phyloP scores from a whole-genome alignment of 2,888 invertebrate species.

The Drosophila atroscutellata region DNA sequence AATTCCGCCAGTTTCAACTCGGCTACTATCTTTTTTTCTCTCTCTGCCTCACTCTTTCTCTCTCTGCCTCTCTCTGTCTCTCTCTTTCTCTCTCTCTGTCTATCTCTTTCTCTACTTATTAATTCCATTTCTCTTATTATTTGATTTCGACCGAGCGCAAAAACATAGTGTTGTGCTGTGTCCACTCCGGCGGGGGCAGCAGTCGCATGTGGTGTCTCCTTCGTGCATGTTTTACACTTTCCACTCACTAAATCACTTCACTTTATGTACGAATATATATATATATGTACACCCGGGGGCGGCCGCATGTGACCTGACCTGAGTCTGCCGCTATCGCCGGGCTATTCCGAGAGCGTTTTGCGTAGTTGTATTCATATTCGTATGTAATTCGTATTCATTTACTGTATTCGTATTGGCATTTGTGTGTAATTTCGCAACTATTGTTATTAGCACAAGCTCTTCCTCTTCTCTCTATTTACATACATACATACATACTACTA shows the following conservation, averaged over 20 bases:
- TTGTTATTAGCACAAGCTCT: slow-evolving; percentile 64
- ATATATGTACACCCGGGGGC: slow-evolving; percentile 11
- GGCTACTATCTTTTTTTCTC: not conserved
- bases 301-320: slow-evolving; percentile 22
- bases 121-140: slow-evolving; percentile 5
- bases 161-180: slow-evolving; percentile 2
- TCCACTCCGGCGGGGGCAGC: slow-evolving; percentile 12
- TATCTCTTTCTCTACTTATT: slow-evolving; percentile 5
- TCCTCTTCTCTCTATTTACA: slow-evolving; percentile 48
- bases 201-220: slow-evolving; percentile 36
- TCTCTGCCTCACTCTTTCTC: not conserved
- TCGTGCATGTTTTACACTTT: slow-evolving; percentile 55
- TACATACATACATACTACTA: slow-evolving; percentile 11
- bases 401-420: slow-evolving; percentile 24
- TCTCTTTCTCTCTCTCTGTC: not conserved
- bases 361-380: slow-evolving; percentile 42
- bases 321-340: slow-evolving; percentile 13
- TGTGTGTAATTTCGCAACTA: slow-evolving; percentile 47
- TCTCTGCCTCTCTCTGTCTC: not conserved
- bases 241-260: slow-evolving; percentile 10
- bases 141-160: slow-evolving; percentile 1
- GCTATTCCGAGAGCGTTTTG: slow-evolving; percentile 28
- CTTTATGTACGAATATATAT: not conserved
- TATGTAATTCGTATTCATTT: slow-evolving; percentile 18
- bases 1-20: not conserved